Percentiles rank a stretch among this genome's conserved stretches.
These are phyloP conservation scores for Trematomus bernacchii DNA, from an alignment of 2,797 vertebrate genomes.

Conservation along the genomic window DNA sequence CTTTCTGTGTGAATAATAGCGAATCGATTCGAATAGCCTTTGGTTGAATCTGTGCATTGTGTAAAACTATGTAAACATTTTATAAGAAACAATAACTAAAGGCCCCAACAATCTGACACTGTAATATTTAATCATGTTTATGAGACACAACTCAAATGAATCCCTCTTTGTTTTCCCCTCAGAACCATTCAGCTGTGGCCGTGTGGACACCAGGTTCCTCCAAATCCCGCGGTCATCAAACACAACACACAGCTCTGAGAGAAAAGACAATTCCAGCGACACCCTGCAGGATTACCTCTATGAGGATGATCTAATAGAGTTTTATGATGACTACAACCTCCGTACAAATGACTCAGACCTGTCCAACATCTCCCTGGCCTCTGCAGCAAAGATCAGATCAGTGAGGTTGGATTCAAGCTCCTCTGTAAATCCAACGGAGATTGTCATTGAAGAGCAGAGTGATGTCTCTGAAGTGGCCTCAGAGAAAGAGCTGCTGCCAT, in stretches of 20 bases:
- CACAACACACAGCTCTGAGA: background rate
- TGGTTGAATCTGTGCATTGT: background rate
- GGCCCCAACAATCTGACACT: background rate
- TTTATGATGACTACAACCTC: conserved; percentile 33
- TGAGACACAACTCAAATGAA: background rate
- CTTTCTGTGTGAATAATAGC: background rate
- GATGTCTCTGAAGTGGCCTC: background rate
- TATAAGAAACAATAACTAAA: background rate
- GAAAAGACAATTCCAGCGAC: background rate
- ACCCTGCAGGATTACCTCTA: background rate
- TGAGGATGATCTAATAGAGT: conserved; percentile 3
- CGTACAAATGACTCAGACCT: background rate
- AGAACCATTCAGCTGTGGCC: conserved; percentile 82
- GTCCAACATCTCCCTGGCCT: background rate
- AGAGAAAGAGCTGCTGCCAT: background rate
- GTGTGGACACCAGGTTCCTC: conserved; percentile 32
- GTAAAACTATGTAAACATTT: background rate
- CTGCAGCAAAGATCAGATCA: background rate
- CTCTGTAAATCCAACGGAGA: conserved; percentile 20
- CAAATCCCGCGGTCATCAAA: conserved; percentile 8
- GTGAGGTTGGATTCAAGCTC: background rate
- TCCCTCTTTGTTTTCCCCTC: conserved; percentile 8
- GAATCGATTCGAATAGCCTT: background rate
- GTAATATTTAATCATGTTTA: background rate
- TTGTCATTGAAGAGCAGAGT: background rate